Base-by-base conservation (phyloP, 2,888 invertebrate species). In the Epicampocera succincta region DNA sequence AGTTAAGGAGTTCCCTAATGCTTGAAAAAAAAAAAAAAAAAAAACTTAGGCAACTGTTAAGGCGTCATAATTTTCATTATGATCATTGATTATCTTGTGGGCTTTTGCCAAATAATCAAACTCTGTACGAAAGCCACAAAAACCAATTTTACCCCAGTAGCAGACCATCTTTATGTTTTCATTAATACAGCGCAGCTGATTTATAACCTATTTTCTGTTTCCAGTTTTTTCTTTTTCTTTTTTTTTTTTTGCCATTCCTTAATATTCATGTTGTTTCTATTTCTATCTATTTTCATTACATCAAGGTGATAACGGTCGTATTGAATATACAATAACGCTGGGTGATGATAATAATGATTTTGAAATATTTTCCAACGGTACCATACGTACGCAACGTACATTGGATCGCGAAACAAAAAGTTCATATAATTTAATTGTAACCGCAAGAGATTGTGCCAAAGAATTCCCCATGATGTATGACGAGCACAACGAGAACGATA, bases 391-490 rank as follows among this genome's bases (percentile, higher is more conserved):
- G 4, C 93, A 92, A 76, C 94, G 93, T 84, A 88, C 91, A 52
- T 92, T 99, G 87, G 98, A 99, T 90, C 93, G 98, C 83, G 98
- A 99, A 92, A 93, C 93, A 48, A 93, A 94, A 84, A 93, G 95
- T 13, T 92, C 94, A 29, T 98, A 98, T 92, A 96, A 95, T 90
- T 92, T 99, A 86, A 94, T 96, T 48, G 94, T 99, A 56, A 95
- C 95, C 66, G 98, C 98, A 40, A 94, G 93, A 69, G 98, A 98
- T 91, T 94, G 94, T 90, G 97, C 97, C 11, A 92, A 92, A 85
- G 93, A 93, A 83, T 94, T 95, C 81, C 84, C 84, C 81, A 84
- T 79, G 74, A 76, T 83, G 68, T 80, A 81, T 54, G 81, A 83
- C 63, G 75, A 69, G 65, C 48, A 68, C 44, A 52, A 33, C 25